Evolutionary conservation across 1,140 invertebrate species (phyloP).

Genomic region (Papilio polyxenes): DNA sequence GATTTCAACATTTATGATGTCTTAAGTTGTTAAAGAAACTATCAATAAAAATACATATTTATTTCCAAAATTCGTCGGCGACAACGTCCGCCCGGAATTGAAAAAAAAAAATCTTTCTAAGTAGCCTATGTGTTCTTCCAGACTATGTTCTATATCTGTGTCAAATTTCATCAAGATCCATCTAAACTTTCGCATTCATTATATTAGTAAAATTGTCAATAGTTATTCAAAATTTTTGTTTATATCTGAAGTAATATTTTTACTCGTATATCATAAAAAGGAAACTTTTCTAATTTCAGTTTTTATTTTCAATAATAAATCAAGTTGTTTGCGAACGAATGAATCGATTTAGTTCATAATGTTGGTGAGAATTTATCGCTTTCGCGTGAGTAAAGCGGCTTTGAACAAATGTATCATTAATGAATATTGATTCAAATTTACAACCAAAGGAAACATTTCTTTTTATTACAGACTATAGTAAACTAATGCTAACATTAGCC

Average conservation of each 20-base stretch:
- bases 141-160: too few relatives aligned
- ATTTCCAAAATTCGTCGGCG: too few relatives aligned
- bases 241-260: background rate
- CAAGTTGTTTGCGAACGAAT: slow-evolving; percentile 16
- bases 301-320: background rate
- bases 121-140: too few relatives aligned
- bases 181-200: too few relatives aligned
- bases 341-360: slow-evolving; percentile 18
- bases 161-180: too few relatives aligned
- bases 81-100: too few relatives aligned
- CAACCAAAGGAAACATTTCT: slow-evolving; percentile 38
- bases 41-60: too few relatives aligned
- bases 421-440: slow-evolving; percentile 6
- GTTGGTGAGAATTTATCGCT: slow-evolving; percentile 8
- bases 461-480: background rate
- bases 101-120: too few relatives aligned
- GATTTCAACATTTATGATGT: too few relatives aligned
- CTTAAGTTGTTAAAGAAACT: too few relatives aligned
- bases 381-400: slow-evolving; percentile 1
- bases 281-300: slow-evolving; percentile 18
- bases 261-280: background rate
- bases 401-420: slow-evolving; percentile 8
- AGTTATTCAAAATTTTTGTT: background rate
- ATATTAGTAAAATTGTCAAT: background rate
- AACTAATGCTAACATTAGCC: background rate